These are phyloP conservation scores for Hafferia zeledoni DNA, from an alignment of 2,797 vertebrate genomes.

Conservation along the genomic window DNA sequence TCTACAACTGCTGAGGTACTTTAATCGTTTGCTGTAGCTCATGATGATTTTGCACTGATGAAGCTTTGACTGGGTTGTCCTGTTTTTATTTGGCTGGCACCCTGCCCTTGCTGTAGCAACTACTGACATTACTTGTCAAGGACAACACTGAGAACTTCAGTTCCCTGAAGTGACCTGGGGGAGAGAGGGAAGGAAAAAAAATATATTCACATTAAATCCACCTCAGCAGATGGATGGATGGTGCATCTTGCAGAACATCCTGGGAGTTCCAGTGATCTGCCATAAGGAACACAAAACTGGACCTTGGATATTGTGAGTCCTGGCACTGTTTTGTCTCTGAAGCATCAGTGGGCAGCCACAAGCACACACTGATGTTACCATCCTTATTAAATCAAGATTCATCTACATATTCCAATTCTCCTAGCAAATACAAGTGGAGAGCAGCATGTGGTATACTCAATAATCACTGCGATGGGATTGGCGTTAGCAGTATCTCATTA, in stretches of 20 bases:
- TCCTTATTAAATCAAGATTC: conserved; percentile 20
- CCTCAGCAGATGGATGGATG: background rate
- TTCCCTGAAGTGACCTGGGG: background rate
- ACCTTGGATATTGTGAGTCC: background rate
- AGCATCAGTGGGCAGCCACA: background rate
- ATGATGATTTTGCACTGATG: background rate
- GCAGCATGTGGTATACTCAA: background rate
- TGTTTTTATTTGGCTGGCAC: conserved; percentile 45
- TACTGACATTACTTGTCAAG: conserved; percentile 22
- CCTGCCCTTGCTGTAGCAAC: conserved; percentile 16
- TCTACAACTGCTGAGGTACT: background rate
- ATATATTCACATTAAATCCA: accelerated
- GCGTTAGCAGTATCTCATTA: background rate
- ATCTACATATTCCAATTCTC: background rate
- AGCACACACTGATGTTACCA: background rate
- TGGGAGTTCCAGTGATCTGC: background rate
- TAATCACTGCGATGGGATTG: background rate
- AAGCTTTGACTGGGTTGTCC: conserved; percentile 9
- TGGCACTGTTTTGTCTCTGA: background rate
- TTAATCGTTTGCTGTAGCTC: background rate
- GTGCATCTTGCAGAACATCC: background rate
- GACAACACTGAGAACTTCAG: background rate
- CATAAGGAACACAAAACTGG: background rate
- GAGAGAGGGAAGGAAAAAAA: background rate
- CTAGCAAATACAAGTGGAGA: background rate